These are phyloP conservation scores for Dinoponera quadriceps DNA, from an alignment of 1,140 invertebrate genomes.

Conservation along the genomic window DNA sequence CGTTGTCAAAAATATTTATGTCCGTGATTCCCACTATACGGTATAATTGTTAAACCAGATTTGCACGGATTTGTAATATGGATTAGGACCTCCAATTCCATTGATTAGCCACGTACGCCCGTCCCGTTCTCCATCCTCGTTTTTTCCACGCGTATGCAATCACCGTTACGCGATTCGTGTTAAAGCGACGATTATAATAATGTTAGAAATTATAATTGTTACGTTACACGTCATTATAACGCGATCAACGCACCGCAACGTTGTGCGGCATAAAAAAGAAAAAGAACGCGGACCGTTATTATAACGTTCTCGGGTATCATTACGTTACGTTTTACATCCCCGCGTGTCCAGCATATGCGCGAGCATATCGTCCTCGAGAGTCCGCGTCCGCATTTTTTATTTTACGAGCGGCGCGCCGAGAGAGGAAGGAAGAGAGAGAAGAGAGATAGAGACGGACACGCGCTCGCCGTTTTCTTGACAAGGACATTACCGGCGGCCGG, in stretches of 20 bases:
- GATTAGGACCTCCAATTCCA: no score
- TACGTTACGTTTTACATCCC: constrained; percentile 20
- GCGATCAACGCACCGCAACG: neutral
- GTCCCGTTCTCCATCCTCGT: no score
- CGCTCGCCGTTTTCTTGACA: constrained; percentile 49
- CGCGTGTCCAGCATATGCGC: constrained; percentile 42
- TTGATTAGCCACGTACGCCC: no score
- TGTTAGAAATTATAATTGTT: neutral
- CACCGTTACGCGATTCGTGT: no score
- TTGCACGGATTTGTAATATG: no score
- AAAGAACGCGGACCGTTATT: neutral
- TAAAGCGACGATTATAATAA: neutral
- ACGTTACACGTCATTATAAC: neutral
- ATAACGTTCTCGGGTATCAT: constrained; percentile 2
- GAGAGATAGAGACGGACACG: neutral
- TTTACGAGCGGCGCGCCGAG: constrained; percentile 45
- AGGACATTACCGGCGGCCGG: constrained; percentile 39
- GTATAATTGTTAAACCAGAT: no score
- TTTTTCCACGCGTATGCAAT: no score
- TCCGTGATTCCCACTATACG: no score
- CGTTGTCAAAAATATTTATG: no score
- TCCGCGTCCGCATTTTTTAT: constrained; percentile 47
- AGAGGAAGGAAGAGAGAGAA: neutral
- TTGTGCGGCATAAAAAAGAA: no score
- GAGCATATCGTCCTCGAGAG: constrained; percentile 73